phyloP scores from a whole-genome alignment of 2,113 vertebrate species.

The Pipra filicauda region DNA sequence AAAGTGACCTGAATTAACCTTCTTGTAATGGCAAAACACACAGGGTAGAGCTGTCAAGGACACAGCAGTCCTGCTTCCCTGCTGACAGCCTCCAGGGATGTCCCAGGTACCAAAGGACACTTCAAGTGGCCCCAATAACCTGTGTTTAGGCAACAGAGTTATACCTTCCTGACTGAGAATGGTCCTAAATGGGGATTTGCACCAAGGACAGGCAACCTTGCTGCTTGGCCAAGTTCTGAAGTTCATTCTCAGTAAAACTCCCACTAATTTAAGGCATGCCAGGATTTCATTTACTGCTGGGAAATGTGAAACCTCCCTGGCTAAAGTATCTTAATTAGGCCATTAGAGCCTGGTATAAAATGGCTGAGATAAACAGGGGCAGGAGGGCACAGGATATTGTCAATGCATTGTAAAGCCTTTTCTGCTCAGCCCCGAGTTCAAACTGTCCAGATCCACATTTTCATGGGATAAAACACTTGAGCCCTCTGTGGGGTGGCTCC shows the following conservation, averaged over 20 bases:
- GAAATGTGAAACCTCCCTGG: neutral
- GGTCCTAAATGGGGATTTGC: neutral
- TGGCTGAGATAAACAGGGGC: neutral
- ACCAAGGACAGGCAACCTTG: neutral
- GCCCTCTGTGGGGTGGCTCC: neutral
- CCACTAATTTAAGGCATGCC: neutral
- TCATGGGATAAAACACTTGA: neutral
- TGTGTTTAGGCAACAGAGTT: neutral
- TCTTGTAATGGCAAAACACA: neutral
- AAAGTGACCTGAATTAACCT: neutral
- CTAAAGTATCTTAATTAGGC: conserved; percentile 19
- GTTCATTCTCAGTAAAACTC: neutral
- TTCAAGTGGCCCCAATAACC: neutral
- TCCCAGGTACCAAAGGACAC: neutral
- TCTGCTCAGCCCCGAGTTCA: neutral
- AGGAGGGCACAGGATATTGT: neutral
- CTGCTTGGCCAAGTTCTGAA: neutral
- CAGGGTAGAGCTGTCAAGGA: neutral
- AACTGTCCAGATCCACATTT: neutral
- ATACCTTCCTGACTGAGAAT: neutral
- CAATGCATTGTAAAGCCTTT: neutral
- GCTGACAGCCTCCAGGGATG: neutral
- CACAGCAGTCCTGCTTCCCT: neutral
- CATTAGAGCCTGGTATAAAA: neutral
- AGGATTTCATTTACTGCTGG: neutral